Evolutionary conservation across 2,888 invertebrate species (phyloP).

Genomic region (Petrophora chlorosata): DNA sequence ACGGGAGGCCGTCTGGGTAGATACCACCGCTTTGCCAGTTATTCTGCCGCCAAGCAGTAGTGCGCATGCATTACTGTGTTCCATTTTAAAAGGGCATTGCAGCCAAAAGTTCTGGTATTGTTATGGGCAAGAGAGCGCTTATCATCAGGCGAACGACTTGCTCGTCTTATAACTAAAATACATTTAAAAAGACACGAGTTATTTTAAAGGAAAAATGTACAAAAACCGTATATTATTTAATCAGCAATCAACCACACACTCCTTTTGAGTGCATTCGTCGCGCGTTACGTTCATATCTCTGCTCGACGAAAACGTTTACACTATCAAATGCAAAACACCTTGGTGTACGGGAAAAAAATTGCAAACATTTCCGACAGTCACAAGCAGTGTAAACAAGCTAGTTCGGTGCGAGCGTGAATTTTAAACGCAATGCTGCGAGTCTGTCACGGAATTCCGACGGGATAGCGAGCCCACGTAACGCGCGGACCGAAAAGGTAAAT

Average conservation of each 20-base stretch:
- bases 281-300: slow-evolving; percentile 1
- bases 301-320: slow-evolving; percentile 1
- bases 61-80: no score
- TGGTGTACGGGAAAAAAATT: slow-evolving; percentile 28
- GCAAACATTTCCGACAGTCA: slow-evolving; percentile 22
- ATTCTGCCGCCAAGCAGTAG: no score
- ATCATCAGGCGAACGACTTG: no score
- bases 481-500: slow-evolving; percentile 73
- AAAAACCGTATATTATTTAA: no score
- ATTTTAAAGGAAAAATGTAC: no score
- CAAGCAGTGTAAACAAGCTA: slow-evolving; percentile 55
- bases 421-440: slow-evolving; percentile 51
- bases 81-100: no score
- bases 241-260: not conserved
- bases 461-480: slow-evolving; percentile 46
- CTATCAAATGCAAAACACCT: slow-evolving; percentile 1
- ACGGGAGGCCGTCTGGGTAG: no score
- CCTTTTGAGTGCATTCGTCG: not conserved
- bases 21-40: no score
- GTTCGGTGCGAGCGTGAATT: slow-evolving; percentile 61
- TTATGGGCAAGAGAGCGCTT: no score
- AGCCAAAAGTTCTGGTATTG: no score
- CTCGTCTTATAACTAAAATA: no score
- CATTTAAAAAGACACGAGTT: no score
- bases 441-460: slow-evolving; percentile 63